Conservation (phyloP, 2,113 vertebrate genomes). For the Brienomyrus longianalis region DNA sequence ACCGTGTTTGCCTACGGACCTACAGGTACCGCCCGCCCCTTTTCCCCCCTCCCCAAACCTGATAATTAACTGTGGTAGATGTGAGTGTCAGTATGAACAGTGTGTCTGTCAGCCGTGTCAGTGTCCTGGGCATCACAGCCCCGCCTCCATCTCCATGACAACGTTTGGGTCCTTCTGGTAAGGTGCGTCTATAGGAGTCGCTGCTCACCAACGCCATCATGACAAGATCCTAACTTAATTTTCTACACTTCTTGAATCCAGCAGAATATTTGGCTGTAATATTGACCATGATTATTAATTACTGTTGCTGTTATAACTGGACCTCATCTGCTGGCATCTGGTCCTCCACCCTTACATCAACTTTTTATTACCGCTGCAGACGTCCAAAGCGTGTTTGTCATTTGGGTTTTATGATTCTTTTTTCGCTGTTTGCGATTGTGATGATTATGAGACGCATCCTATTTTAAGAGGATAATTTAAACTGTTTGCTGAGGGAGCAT, state of each 20-base stretch:
- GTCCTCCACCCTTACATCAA: background rate
- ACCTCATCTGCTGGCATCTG: background rate
- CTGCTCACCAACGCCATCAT: background rate
- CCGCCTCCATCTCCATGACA: background rate
- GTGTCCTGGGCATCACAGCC: background rate
- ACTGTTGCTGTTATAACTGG: background rate
- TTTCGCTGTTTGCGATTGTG: background rate
- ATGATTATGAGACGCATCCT: background rate
- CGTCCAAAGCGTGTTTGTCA: background rate
- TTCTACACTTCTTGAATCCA: background rate
- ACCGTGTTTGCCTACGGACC: slow-evolving; percentile 87
- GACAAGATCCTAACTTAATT: background rate
- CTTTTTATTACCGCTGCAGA: background rate
- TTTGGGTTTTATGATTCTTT: background rate
- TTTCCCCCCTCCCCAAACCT: background rate
- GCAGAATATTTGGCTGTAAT: background rate
- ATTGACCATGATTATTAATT: background rate
- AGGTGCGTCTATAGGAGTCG: background rate
- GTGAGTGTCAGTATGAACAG: background rate
- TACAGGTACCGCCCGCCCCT: slow-evolving; percentile 61
- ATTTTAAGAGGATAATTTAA: background rate
- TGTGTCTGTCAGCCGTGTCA: background rate
- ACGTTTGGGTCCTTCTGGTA: background rate
- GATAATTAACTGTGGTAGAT: background rate
- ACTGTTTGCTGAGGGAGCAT: background rate